Evolutionary conservation across 2,113 vertebrate genomes (phyloP).

Genomic region (Stegostoma tigrinum): DNA sequence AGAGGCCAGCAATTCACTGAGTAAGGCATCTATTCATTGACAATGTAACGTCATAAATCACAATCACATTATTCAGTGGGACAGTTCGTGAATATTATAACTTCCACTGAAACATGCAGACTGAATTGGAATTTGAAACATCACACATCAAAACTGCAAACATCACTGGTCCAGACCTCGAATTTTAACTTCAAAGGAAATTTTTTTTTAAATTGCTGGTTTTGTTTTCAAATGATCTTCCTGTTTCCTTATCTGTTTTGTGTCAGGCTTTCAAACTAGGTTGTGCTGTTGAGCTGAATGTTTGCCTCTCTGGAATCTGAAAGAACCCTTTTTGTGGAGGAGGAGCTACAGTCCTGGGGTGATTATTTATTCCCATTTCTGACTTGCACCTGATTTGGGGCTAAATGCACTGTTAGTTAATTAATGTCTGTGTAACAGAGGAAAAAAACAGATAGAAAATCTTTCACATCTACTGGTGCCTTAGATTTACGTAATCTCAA

Average conservation of each 20-base stretch:
- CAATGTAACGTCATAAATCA: neutral
- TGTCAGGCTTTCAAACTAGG: constrained; percentile 18
- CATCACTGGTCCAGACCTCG: neutral
- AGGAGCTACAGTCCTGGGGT: constrained; percentile 53
- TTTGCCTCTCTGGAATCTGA: neutral
- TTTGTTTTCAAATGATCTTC: neutral
- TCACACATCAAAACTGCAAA: neutral
- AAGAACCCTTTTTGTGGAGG: neutral
- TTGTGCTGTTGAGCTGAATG: constrained; percentile 24
- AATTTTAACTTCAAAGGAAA: neutral
- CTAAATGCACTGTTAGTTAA: constrained; percentile 82
- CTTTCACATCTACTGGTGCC: constrained; percentile 68
- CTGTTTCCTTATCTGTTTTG: neutral
- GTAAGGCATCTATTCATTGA: neutral
- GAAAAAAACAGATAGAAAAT: constrained; percentile 44
- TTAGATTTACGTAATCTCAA: constrained; percentile 41
- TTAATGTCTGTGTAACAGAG: constrained; percentile 64
- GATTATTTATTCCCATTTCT: constrained; percentile 72
- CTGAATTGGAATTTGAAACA: neutral
- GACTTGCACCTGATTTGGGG: constrained; percentile 78
- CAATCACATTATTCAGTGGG: neutral
- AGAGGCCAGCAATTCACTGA: neutral
- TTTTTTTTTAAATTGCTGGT: neutral
- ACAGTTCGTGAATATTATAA: neutral
- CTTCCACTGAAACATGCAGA: neutral